Evolutionary conservation across 1,140 invertebrate genomes (phyloP).

Genomic region (Coboldia fuscipes): DNA sequence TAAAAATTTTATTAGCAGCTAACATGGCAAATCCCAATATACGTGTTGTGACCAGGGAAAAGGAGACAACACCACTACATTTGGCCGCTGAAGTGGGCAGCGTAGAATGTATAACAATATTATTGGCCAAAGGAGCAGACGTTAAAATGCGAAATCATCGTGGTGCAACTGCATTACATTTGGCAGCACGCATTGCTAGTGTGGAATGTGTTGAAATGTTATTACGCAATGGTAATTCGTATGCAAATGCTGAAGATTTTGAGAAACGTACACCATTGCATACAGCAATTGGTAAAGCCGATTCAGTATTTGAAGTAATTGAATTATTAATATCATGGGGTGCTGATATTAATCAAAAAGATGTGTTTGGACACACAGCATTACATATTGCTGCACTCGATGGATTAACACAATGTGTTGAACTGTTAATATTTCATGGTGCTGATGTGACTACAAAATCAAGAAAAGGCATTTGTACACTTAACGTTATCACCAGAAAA

Average conservation of each 20-base stretch:
- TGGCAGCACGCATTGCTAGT: conserved; percentile 51
- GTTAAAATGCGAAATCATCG: conserved; percentile 44
- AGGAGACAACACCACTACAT: conserved; percentile 54
- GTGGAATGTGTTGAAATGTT: conserved; percentile 55
- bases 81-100: conserved; percentile 60
- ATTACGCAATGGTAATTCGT: conserved; percentile 41
- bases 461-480: conserved; percentile 57
- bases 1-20: conserved; percentile 42
- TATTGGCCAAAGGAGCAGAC: conserved; percentile 50
- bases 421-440: conserved; percentile 58
- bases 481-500: conserved; percentile 62
- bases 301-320: conserved; percentile 50
- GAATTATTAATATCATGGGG: conserved; percentile 52
- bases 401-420: conserved; percentile 61
- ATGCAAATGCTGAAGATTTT: conserved; percentile 51
- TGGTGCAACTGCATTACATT: conserved; percentile 54
- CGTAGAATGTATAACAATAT: conserved; percentile 42
- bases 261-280: conserved; percentile 57
- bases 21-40: conserved; percentile 34
- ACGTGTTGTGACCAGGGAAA: conserved; percentile 37
- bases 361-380: conserved; percentile 75
- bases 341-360: conserved; percentile 63
- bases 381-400: conserved; percentile 70
- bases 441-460: conserved; percentile 67
- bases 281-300: conserved; percentile 50